Percentiles rank a stretch among this genome's conserved stretches.
These are phyloP conservation scores for Elysia crispata DNA, from an alignment of 2,888 invertebrate species.

Conservation along the genomic window DNA sequence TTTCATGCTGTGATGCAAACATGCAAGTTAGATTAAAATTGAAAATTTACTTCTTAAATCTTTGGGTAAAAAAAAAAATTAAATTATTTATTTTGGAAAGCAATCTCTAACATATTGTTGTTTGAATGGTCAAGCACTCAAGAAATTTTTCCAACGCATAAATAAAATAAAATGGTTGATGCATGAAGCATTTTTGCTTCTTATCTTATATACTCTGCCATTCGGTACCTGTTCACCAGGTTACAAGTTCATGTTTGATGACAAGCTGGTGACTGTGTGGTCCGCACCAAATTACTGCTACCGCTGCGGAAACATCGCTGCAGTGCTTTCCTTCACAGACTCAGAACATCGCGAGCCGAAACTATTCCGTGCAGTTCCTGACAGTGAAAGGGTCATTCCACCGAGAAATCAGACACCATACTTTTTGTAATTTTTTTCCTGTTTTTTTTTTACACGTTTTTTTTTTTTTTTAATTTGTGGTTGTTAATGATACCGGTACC, in stretches of 20 bases:
- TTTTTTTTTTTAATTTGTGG: neutral
- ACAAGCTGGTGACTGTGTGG: constrained; percentile 97
- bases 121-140: no score
- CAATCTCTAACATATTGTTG: no score
- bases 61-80: no score
- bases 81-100: no score
- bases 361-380: constrained; percentile 97
- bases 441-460: no score
- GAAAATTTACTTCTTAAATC: no score
- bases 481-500: neutral
- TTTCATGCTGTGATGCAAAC: no score
- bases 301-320: constrained; percentile 98
- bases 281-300: constrained; percentile 99
- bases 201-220: no score
- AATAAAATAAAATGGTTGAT: no score
- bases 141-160: no score
- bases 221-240: constrained; percentile 84
- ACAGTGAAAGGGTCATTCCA: constrained; percentile 94
- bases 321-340: constrained; percentile 91
- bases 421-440: constrained; percentile 86
- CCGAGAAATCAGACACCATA: constrained; percentile 95
- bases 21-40: no score
- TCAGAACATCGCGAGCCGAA: constrained; percentile 83
- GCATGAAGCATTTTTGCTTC: no score
- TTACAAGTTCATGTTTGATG: constrained; percentile 98